Conservation (phyloP, 2,797 vertebrate genomes). For the Erpetoichthys calabaricus region DNA sequence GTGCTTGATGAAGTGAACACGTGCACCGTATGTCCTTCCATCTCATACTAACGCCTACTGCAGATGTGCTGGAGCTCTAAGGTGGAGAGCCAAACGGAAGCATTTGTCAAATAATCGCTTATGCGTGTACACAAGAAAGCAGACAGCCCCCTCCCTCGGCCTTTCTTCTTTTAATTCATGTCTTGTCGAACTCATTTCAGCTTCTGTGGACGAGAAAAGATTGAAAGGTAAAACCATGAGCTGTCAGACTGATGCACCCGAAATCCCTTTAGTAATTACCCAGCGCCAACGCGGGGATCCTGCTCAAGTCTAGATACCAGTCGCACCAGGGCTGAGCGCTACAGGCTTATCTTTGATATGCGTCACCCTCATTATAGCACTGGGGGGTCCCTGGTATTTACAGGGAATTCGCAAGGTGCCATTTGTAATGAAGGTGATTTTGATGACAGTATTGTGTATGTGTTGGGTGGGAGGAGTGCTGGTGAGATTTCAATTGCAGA, state of each 20-base stretch:
- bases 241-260: slow-evolving; percentile 2
- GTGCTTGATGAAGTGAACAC: too few species aligned
- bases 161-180: too few species aligned
- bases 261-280: slow-evolving; percentile 7
- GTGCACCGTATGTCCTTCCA: too few species aligned
- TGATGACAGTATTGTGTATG: not conserved
- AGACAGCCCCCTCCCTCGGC: too few species aligned
- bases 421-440: slow-evolving; percentile 9
- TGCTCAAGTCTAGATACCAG: slow-evolving; percentile 4
- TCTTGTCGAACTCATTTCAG: not conserved
- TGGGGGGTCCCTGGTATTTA: not conserved
- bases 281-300: slow-evolving; percentile 1
- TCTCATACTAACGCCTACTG: too few species aligned
- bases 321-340: not conserved
- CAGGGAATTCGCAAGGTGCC: slow-evolving; percentile 3
- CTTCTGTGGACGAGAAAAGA: not conserved
- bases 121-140: too few species aligned
- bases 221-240: slow-evolving; percentile 4
- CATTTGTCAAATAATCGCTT: too few species aligned
- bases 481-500: too few species aligned
- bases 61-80: too few species aligned
- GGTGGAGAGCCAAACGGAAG: too few species aligned
- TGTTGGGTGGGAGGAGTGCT: too few species aligned
- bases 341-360: slow-evolving; percentile 4
- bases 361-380: slow-evolving; percentile 9